A percentile compares a stretch with the other conserved stretches of the same genome.
Evolutionary conservation across 2,888 invertebrate species (phyloP).

Genomic region (Rhamnusium bicolor): DNA sequence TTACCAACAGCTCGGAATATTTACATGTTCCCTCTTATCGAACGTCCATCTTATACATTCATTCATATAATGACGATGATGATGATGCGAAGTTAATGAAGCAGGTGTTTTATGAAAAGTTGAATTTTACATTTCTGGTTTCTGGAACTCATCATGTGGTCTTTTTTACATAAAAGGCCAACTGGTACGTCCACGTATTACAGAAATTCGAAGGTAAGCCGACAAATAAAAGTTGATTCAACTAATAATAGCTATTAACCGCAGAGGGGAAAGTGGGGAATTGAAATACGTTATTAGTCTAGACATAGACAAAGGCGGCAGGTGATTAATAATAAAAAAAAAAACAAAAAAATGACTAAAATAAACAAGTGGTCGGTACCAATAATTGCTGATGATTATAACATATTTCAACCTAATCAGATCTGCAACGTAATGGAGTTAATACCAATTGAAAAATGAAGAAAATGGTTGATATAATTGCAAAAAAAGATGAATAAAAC

Average conservation of each 20-base stretch:
- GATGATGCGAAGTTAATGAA: neutral
- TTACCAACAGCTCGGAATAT: too few relatives aligned
- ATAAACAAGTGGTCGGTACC: neutral
- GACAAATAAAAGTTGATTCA: neutral
- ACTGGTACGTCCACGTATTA: neutral
- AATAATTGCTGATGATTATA: too few relatives aligned
- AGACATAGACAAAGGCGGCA: neutral
- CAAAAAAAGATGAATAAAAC: too few relatives aligned
- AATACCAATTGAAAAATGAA: too few relatives aligned
- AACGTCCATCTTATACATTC: neutral
- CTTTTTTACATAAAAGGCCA: neutral
- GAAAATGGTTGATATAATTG: too few relatives aligned
- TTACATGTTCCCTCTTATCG: neutral
- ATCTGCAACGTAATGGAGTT: too few relatives aligned
- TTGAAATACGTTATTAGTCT: neutral
- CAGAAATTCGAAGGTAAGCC: neutral
- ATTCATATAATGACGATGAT: neutral
- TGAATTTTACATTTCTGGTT: conserved; percentile 16
- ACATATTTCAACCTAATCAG: too few relatives aligned
- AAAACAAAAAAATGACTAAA: neutral
- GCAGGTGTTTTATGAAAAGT: conserved; percentile 25
- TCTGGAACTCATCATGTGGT: neutral
- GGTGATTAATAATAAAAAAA: neutral
- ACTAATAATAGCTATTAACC: neutral
- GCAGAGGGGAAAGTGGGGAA: neutral